Base-by-base conservation (phyloP, 2,888 invertebrate species). In the Noctua comes region DNA sequence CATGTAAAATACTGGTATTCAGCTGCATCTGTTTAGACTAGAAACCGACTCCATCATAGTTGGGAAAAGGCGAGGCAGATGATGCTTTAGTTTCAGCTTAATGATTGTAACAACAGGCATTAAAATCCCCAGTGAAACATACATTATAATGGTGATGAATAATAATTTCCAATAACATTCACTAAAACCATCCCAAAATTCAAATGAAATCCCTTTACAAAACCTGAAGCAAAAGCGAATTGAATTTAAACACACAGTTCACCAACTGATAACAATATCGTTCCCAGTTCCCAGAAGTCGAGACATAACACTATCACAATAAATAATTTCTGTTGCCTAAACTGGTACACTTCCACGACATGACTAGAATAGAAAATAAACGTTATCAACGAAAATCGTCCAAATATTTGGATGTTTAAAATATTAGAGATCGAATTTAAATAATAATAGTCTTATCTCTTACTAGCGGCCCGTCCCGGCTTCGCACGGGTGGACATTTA, bases 271-370 rank as follows among this genome's bases (percentile, higher is more conserved):
- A 86, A 77, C 70, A 40, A 62, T 68, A 88, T 73, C 43, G 76
- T 36, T 77, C 87, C 73, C 71, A 7, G 76, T 36, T 77, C 87
- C 73, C 71, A 7, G 1, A 75, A 75, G 80, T 68, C 73, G 10
- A 72, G 78, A 86, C 68, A 69, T 57, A 82, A 84, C 68, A 79
- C 71, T 76, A 85, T 84, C 59, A 68, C 65, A 65, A 77, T 79
- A 74, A 73, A 84, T 80, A 79, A 86, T 74, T 78, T 80, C 73
- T 75, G 51, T 65, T 69, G n/a, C 59, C 70, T 73, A 62, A 79
- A 73, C 64, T 73, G 51, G 31, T 68, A 78, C 51, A 78, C 75
- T 82, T 78, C 36, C 21, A 7, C 62, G 54, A 73, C 76, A 83
- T 83, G 79, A 77, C 74, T 51, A 46, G 77, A 78, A 76, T 88